phyloP scores from a whole-genome alignment of 2,888 invertebrate species.

The Xestia rhomboidea region DNA sequence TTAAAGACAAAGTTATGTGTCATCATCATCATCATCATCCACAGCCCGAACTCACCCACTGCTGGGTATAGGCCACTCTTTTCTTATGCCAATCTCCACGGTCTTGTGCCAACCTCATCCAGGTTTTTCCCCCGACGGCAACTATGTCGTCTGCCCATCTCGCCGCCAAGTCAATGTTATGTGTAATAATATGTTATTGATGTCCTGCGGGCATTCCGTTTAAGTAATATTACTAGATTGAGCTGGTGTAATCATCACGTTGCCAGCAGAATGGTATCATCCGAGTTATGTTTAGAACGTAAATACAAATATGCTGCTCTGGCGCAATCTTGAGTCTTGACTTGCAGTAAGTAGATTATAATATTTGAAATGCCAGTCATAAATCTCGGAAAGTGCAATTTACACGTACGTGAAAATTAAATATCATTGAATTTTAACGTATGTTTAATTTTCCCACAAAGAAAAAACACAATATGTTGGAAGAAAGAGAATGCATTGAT shows the following conservation, averaged over 20 bases:
- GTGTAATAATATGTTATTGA: conserved; percentile 33
- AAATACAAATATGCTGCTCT: conserved; percentile 52
- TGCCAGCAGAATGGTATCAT: conserved; percentile 52
- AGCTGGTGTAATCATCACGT: conserved; percentile 47
- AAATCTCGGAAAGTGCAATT: conserved; percentile 28
- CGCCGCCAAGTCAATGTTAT: too few relatives aligned
- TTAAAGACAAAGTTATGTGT: conserved; percentile 26
- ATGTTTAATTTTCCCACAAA: conserved; percentile 17
- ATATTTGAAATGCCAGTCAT: conserved; percentile 54
- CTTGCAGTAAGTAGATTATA: conserved; percentile 44
- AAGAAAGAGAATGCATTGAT: conserved; percentile 4
- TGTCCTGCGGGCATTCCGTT: conserved; percentile 48
- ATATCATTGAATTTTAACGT: conserved; percentile 9
- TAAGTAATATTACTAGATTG: conserved; percentile 38
- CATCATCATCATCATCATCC: too few relatives aligned
- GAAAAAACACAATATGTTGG: conserved; percentile 7
- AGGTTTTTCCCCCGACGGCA: too few relatives aligned
- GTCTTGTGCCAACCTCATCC: too few relatives aligned
- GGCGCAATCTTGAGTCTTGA: conserved; percentile 44
- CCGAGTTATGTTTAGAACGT: conserved; percentile 57
- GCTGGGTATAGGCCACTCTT: too few relatives aligned
- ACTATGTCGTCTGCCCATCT: too few relatives aligned
- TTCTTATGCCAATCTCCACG: too few relatives aligned
- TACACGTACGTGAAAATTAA: conserved; percentile 3
- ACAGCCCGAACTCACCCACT: too few relatives aligned